Conservation (phyloP, 2,797 vertebrate species). For the Epinephelus malabaricus region DNA sequence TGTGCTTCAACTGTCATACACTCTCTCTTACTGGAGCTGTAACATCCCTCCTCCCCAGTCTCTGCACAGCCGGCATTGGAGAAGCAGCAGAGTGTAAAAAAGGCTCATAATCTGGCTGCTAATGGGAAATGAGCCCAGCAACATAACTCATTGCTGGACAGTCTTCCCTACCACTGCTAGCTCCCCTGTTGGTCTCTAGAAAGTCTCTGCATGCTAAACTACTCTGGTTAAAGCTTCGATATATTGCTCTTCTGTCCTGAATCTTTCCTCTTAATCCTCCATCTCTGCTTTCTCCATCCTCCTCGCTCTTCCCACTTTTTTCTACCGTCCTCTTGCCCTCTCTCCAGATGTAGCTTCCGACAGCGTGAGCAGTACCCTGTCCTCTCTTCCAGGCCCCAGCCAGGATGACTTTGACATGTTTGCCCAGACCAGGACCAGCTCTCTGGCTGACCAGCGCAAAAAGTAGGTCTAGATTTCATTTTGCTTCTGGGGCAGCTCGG, state of each 20-base stretch:
- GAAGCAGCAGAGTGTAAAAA: conserved; percentile 43
- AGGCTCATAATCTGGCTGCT: conserved; percentile 42
- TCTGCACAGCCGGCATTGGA: conserved; percentile 19
- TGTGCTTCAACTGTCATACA: background rate
- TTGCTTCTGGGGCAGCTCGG: background rate
- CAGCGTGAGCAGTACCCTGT: conserved; percentile 89
- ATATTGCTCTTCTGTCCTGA: background rate
- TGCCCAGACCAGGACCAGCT: conserved; percentile 94
- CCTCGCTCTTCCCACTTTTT: no score
- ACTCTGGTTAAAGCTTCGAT: conserved; percentile 19
- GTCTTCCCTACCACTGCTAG: background rate
- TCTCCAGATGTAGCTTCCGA: conserved; percentile 90
- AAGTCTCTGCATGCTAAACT: conserved; percentile 1
- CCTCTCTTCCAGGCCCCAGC: conserved; percentile 86
- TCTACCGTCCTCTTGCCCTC: background rate
- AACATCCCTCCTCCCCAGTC: conserved; percentile 16
- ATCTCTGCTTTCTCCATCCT: background rate
- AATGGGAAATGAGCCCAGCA: conserved; percentile 38
- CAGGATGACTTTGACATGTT: conserved; percentile 96
- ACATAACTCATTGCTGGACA: conserved; percentile 32
- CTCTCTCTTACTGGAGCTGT: background rate
- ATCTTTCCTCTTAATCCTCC: background rate
- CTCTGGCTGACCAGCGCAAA: conserved; percentile 94
- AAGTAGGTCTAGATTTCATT: conserved; percentile 85
- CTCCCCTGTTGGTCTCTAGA: conserved; percentile 17